Percentiles rank a stretch among this genome's conserved stretches.
phyloP scores from a whole-genome alignment of 2,113 vertebrate genomes.

The Promerops cafer region DNA sequence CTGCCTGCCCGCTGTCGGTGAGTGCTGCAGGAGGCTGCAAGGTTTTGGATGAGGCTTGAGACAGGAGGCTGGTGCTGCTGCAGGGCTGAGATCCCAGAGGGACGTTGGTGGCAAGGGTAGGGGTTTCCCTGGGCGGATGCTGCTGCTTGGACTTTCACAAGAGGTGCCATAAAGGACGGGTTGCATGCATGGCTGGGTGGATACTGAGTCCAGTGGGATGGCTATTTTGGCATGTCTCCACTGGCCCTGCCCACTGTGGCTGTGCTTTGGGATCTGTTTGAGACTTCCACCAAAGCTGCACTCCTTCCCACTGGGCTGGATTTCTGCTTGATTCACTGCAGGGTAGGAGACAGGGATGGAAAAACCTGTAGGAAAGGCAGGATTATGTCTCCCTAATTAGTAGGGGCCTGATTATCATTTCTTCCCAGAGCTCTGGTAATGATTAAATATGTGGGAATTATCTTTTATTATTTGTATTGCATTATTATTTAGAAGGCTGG shows the following conservation, averaged over 20 bases:
- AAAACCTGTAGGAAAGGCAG: not conserved
- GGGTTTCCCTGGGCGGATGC: not conserved
- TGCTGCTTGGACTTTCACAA: not conserved
- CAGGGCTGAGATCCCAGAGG: not conserved
- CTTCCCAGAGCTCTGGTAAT: not conserved
- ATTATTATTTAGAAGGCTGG: not conserved
- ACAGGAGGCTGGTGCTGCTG: not conserved
- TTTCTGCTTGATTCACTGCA: not conserved
- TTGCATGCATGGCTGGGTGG: accelerated
- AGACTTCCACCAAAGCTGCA: not conserved
- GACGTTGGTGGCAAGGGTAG: not conserved
- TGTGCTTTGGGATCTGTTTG: not conserved
- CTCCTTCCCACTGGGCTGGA: not conserved
- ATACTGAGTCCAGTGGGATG: accelerated
- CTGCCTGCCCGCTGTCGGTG: accelerated
- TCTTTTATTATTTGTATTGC: conserved; percentile 12
- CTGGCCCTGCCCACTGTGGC: accelerated
- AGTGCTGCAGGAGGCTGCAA: not conserved
- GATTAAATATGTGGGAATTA: conserved; percentile 23
- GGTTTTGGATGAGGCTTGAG: not conserved
- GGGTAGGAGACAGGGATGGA: not conserved
- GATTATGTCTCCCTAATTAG: conserved; percentile 26
- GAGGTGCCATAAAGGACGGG: not conserved
- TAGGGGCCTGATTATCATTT: not conserved
- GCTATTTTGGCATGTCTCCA: not conserved